Evolutionary conservation across 2,888 invertebrate species (phyloP).

Genomic region (Carpatolechia fugitivella): DNA sequence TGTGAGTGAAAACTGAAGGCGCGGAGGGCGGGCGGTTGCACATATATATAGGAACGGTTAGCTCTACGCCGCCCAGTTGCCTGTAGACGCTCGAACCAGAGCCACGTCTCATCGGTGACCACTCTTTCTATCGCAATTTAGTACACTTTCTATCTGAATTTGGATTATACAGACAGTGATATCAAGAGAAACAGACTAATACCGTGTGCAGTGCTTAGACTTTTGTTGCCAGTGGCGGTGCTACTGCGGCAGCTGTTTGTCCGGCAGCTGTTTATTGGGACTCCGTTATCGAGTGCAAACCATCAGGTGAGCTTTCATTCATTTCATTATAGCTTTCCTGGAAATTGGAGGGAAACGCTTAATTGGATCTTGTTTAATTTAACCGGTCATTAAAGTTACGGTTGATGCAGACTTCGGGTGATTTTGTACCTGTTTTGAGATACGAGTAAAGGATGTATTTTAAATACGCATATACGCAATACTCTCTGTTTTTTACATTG

Average conservation of each 20-base stretch:
- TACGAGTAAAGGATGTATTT: no score
- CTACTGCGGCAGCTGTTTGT: no score
- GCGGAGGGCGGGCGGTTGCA: conserved; percentile 55
- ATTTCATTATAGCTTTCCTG: conserved; percentile 3
- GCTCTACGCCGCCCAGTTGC: conserved; percentile 69
- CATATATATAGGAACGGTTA: conserved; percentile 63
- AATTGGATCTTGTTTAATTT: neutral
- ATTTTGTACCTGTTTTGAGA: no score
- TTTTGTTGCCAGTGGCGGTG: conserved; percentile 24
- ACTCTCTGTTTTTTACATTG: no score
- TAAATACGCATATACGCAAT: no score
- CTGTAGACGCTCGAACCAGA: conserved; percentile 41
- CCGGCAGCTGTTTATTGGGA: conserved; percentile 15
- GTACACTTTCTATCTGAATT: conserved; percentile 14
- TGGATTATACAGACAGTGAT: conserved; percentile 38
- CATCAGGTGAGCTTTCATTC: conserved; percentile 36
- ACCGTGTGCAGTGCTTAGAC: conserved; percentile 47
- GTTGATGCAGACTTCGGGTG: neutral
- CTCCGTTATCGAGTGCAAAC: neutral
- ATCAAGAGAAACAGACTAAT: conserved; percentile 29
- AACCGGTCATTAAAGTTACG: neutral
- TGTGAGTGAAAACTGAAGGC: conserved; percentile 55
- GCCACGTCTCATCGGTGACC: conserved; percentile 32
- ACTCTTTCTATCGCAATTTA: conserved; percentile 14
- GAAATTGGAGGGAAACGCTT: neutral